Evolutionary conservation across 2,888 invertebrate genomes (phyloP).

Genomic region (Cremastobaeus sp.): DNA sequence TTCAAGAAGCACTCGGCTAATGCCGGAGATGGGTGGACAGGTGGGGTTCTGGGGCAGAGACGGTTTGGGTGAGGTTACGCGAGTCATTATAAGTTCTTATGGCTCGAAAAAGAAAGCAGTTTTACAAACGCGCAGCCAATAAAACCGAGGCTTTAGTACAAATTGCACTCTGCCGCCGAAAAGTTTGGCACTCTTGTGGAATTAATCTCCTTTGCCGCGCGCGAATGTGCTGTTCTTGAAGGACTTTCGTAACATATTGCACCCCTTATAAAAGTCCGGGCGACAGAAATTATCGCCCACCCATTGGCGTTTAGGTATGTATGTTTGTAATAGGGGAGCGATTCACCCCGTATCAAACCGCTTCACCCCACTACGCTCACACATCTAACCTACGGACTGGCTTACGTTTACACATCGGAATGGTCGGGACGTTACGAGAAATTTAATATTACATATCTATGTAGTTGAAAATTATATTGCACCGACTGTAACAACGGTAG

Average conservation of each 20-base stretch:
- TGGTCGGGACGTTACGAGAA: slow-evolving; percentile 21
- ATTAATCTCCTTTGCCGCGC: slow-evolving; percentile 62
- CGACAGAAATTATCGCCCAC: slow-evolving; percentile 49
- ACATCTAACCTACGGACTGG: slow-evolving; percentile 6
- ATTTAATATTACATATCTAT: slow-evolving; percentile 54
- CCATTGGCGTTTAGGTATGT: slow-evolving; percentile 31
- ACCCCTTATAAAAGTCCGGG: slow-evolving; percentile 54
- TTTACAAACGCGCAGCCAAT: slow-evolving; percentile 43
- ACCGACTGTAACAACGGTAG: slow-evolving; percentile 37
- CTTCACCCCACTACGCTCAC: background rate
- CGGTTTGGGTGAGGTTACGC: slow-evolving; percentile 31
- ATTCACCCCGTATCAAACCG: too few species aligned
- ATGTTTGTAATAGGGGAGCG: slow-evolving; percentile 14
- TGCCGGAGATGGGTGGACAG: background rate
- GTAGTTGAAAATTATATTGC: slow-evolving; percentile 54
- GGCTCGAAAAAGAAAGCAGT: slow-evolving; percentile 46
- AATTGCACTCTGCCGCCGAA: slow-evolving; percentile 56
- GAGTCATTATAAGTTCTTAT: slow-evolving; percentile 54
- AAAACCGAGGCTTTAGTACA: slow-evolving; percentile 53
- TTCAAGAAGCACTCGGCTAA: slow-evolving; percentile 42
- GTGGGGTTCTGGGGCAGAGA: background rate
- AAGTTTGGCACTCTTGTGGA: slow-evolving; percentile 62
- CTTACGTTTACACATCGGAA: slow-evolving; percentile 10
- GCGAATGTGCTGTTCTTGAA: slow-evolving; percentile 55
- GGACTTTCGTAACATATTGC: slow-evolving; percentile 58